These are phyloP conservation scores for Prosopocoilus inquinatus DNA, from an alignment of 2,888 invertebrate genomes.

Conservation along the genomic window DNA sequence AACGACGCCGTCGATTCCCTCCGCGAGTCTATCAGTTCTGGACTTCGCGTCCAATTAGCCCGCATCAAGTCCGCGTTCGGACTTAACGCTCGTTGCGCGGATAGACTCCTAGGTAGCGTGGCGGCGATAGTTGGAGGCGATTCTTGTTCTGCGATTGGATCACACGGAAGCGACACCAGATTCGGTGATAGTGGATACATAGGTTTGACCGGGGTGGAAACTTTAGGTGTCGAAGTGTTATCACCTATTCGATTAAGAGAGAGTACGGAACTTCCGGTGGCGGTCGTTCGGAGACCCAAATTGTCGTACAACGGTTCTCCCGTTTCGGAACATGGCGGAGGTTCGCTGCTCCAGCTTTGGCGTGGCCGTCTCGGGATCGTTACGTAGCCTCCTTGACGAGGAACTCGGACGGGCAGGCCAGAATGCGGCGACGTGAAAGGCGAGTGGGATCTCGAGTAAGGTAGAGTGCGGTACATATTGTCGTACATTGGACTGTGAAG, in stretches of 20 bases:
- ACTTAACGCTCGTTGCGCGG: slow-evolving; percentile 45
- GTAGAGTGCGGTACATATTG: slow-evolving; percentile 73
- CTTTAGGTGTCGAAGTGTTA: slow-evolving; percentile 50
- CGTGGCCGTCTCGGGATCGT: slow-evolving; percentile 83
- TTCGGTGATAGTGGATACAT: slow-evolving; percentile 56
- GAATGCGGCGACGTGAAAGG: slow-evolving; percentile 66
- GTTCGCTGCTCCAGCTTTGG: slow-evolving; percentile 74
- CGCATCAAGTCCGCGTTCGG: slow-evolving; percentile 51
- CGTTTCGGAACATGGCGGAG: slow-evolving; percentile 57
- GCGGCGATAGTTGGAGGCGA: slow-evolving; percentile 53
- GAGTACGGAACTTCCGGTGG: slow-evolving; percentile 78
- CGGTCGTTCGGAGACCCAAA: slow-evolving; percentile 79
- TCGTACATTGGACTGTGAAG: slow-evolving; percentile 68
- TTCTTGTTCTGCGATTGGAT: slow-evolving; percentile 56
- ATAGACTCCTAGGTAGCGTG: slow-evolving; percentile 46
- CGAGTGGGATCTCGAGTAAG: slow-evolving; percentile 76
- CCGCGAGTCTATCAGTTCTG: slow-evolving; percentile 43
- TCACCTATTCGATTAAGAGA: slow-evolving; percentile 71
- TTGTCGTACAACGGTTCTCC: slow-evolving; percentile 85
- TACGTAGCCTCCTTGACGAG: slow-evolving; percentile 74
- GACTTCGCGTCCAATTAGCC: slow-evolving; percentile 47
- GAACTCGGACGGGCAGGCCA: slow-evolving; percentile 53
- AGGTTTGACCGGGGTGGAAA: slow-evolving; percentile 51
- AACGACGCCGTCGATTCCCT: slow-evolving; percentile 42
- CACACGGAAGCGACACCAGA: slow-evolving; percentile 44